Base-by-base conservation (phyloP, 2,113 vertebrate species). In the Myodes glareolus region DNA sequence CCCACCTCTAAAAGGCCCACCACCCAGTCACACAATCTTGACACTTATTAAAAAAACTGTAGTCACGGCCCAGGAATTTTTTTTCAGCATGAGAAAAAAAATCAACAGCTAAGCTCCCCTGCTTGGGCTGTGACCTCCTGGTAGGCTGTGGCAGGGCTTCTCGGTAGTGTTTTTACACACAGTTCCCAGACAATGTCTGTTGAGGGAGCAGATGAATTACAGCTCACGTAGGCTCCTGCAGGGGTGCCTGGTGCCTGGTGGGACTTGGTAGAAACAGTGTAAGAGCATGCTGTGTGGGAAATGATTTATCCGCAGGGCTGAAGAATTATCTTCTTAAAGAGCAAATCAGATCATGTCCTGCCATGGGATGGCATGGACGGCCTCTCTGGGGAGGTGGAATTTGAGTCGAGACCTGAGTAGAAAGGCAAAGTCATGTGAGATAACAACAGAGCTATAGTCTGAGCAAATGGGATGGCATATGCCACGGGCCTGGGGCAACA, bases 271-370 rank as follows among this genome's bases (percentile, higher is more conserved):
- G 84, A 94, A 96, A 86, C 45, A 91, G 50, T 42, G 65, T 10
- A 39, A 45, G 73, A 52, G 58, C 82, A 25, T 12, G 61, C 93
- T 96, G 91, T 7, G 52, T 55, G 12, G 42, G n/a, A 85, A 65
- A 87, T 87, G 73, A 91, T 94, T 92, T 96, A 92, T 93, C 95
- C 67, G n/a, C 72, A 23, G 68, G 91, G 52, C 73, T 21, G 0
- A 8, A 90, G 50, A 73, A 75, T 10, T 58, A 39, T 87, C 93
- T 85, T 90, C 77, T 86, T 75, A 47, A 52, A 82, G 76, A 82
- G 61, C 36, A 81, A 90, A 87, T 94, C 86, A 91, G 94, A 88
- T 94, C 85, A 42, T 82, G 14, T 42, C 55, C 78, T 42, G 81
- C 82, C 39, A 14, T 21, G 42, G 76, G 67, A 11, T 3, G 39